These are phyloP conservation scores for Cebus imitator DNA, from an alignment of 2,113 vertebrate species.

Conservation along the genomic window DNA sequence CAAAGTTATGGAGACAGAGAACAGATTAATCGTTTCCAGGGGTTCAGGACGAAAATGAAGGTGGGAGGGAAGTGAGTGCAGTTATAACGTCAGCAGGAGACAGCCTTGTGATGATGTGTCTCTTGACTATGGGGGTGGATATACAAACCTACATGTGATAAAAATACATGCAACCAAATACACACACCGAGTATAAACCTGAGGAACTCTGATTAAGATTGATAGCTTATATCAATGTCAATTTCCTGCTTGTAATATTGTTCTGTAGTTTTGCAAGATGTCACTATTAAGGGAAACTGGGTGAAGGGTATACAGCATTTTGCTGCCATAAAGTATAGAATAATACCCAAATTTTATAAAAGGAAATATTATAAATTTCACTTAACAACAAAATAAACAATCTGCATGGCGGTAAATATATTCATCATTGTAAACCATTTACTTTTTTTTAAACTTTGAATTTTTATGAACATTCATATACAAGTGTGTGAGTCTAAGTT, in stretches of 20 bases:
- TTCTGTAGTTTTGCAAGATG: neutral
- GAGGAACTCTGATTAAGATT: neutral
- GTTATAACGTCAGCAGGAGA: neutral
- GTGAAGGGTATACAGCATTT: neutral
- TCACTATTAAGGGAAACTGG: neutral
- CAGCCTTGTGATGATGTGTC: neutral
- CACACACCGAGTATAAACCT: neutral
- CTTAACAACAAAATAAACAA: neutral
- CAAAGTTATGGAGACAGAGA: too few species aligned
- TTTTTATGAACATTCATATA: neutral
- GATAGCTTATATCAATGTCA: neutral
- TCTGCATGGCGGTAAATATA: neutral
- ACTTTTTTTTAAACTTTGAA: neutral
- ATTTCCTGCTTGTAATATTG: neutral
- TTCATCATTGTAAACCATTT: neutral
- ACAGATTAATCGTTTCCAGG: neutral
- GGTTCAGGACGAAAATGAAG: neutral
- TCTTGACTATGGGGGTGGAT: neutral
- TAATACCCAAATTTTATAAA: neutral
- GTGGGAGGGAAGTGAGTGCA: neutral
- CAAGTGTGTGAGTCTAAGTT: neutral
- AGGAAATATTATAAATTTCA: neutral
- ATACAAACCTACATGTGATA: neutral
- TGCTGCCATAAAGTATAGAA: neutral
- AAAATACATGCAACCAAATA: neutral